Evolutionary conservation across 30 jellyfish, hydroid and myxozoan species (phyloP), one percentile per base, ranked within the genome.

Genomic region (Cassiopea xamachana): DNA sequence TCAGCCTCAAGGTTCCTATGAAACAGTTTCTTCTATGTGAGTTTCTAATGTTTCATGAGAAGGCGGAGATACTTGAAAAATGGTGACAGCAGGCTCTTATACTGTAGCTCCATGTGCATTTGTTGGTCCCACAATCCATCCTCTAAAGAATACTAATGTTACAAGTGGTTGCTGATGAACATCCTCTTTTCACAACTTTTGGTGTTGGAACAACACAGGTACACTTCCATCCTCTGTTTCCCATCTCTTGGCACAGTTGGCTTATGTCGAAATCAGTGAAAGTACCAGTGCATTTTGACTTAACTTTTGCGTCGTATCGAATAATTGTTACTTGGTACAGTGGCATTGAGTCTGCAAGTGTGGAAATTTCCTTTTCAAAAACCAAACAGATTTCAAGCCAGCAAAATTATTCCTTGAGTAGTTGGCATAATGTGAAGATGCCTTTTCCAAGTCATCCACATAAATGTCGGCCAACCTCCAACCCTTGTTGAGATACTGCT

Each of bases 211-310:
- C 9, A 49, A 82, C 50, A 73, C 96, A 89, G 44, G 84, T 93
- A 9, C 80, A 82, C 73, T 89, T 88, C 96, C 96, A 89, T 8
- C 96, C 96, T 16, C 93, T 51, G 70, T 71, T 72, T 16, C 96
- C 96, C 96, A 89, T 89, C 27, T 89, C 92, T 15, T 76, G 82
- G 46, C 85, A 61, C 45, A 81, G 5, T 49, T 90, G 93, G 1
- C 77, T 85, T 16, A 89, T 48, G 50, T 89, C 61, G 48, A 89
- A 50, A 58, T 89, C 75, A 2, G 80, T 16, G 1, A 71, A 51
- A 8, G 3, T 60, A 17, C 93, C 44, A 2, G 80, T 77, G 47
- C 80, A 69, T 1, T 93, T 93, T 49, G 60, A 82, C 60, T 60
- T 70, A 3, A 70, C 71, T 17, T 50, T 90, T 60, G 71, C 71